Percentiles rank a stretch among this genome's conserved stretches.
phyloP scores from a whole-genome alignment of 2,113 vertebrate genomes.

The Pedetes capensis region DNA sequence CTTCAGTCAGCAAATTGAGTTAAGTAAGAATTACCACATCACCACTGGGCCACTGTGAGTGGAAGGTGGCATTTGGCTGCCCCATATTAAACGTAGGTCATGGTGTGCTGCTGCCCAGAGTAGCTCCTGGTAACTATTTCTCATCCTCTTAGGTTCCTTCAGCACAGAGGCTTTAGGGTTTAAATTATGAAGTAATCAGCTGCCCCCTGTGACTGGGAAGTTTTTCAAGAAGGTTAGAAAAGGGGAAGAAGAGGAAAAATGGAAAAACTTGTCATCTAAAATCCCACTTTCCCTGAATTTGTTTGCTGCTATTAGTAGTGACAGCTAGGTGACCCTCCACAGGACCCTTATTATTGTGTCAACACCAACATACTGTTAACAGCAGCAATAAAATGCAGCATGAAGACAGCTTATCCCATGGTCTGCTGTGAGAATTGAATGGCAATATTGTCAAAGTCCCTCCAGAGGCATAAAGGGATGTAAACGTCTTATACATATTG shows the following conservation, averaged over 20 bases:
- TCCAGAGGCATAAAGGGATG: neutral
- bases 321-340: neutral
- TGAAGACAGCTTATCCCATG: neutral
- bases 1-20: neutral
- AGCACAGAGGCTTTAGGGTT: neutral
- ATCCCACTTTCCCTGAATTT: neutral
- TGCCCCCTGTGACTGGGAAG: neutral
- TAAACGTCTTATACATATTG: neutral
- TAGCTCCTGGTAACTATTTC: neutral
- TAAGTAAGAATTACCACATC: neutral
- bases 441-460: neutral
- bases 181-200: constrained; percentile 39
- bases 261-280: neutral
- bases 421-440: neutral
- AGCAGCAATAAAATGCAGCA: neutral
- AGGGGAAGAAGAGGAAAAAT: neutral
- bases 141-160: neutral
- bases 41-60: neutral
- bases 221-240: neutral
- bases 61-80: neutral
- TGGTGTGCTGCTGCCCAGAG: accelerated
- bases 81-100: neutral
- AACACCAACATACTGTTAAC: neutral
- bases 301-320: neutral
- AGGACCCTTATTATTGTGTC: neutral